Evolutionary conservation across 1,140 invertebrate species (phyloP), one percentile per base, ranked within the genome.

Genomic region (Euura lappo): DNA sequence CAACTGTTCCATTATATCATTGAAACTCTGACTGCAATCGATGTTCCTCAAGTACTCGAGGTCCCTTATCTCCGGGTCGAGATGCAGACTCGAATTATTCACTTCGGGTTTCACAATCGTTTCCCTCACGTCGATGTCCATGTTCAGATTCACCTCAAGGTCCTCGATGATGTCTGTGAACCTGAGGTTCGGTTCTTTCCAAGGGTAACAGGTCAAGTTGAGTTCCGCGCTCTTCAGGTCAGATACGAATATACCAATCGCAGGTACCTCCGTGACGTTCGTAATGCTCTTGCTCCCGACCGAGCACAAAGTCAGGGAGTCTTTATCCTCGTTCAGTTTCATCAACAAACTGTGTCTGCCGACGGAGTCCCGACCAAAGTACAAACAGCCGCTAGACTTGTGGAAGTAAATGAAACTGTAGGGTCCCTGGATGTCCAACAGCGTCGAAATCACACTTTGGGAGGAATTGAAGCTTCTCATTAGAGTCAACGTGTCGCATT

Each of bases 291-390:
- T 90, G 80, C 87, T 88, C 67, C 90, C 89, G 70, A 92, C 91
- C 83, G 91, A 93, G 75, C 90, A 89, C 45, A 93, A 80, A 45
- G 91, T 80, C 65, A 92, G 78, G 44, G 83, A 78, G 65, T 86
- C 75, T 7, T 77, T 71, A 68, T 79, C 71, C 6, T 85, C 74
- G 77, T 87, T 82, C 75, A 89, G 84, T 81, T 91, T 90, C 80
- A 95, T 90, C 13, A 97, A 86, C 51, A 98, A 88, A 86, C 95
- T 95, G 75, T 95, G 92, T 77, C 96, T 90, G 44, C 97, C 97
- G 85, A 97, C 92, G 75, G 89, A 88, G 88, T 99, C 97, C 84
- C 97, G 89, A 6, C 92, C 93, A 88, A 98, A 97, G 88, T 94
- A 97, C 51, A 99, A 76, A 11, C 81, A 83, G 68, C 91, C 87